A percentile compares a stretch with the other conserved stretches of the same genome.
Conservation (phyloP, 2,888 invertebrate species). For the Neoscelio sp. region DNA sequence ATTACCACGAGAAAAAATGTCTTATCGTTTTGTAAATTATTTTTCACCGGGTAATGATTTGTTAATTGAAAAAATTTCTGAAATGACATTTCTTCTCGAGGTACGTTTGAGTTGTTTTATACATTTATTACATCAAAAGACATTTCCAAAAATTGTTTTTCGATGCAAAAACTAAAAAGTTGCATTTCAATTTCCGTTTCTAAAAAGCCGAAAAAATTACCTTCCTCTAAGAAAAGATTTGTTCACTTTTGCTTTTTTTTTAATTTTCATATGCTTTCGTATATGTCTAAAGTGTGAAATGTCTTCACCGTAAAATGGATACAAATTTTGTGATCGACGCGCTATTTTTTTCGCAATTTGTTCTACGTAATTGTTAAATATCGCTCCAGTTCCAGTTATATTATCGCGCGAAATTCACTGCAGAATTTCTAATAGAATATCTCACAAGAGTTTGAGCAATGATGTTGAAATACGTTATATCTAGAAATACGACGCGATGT, state of each 20-base stretch:
- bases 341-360: constrained; percentile 30
- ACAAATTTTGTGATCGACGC: constrained; percentile 40
- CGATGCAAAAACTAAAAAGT: constrained; percentile 1
- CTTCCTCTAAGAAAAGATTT: too few species aligned
- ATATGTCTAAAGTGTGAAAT: constrained; percentile 12
- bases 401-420: constrained; percentile 36
- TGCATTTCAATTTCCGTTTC: constrained; percentile 8
- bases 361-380: constrained; percentile 36
- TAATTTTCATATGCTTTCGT: constrained; percentile 14
- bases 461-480: constrained; percentile 48
- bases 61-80: too few species aligned
- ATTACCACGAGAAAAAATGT: too few species aligned
- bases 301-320: constrained; percentile 25
- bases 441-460: constrained; percentile 65
- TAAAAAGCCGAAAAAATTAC: constrained; percentile 47
- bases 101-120: background rate
- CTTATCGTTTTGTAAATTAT: too few species aligned
- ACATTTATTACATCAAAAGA: constrained; percentile 21
- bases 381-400: constrained; percentile 33
- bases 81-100: constrained; percentile 15
- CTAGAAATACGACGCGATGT: constrained; percentile 35
- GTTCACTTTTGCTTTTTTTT: background rate
- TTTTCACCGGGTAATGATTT: too few species aligned
- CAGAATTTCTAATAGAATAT: constrained; percentile 54
- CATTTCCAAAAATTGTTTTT: constrained; percentile 36